Conservation (phyloP, 1,140 invertebrate species). For the Uloborus diversus region DNA sequence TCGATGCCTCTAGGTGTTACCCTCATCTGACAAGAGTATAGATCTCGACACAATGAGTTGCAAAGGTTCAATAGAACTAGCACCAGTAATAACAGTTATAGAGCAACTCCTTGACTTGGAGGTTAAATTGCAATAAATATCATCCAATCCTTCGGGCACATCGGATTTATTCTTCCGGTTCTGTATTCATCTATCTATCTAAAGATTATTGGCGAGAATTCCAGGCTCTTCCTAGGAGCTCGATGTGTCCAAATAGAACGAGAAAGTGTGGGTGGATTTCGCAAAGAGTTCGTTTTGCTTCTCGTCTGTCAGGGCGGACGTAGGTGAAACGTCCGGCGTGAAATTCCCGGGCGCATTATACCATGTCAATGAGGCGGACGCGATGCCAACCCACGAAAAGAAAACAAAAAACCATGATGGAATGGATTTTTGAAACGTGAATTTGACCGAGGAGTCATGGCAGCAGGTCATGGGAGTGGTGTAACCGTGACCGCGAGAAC, state of each 20-base stretch:
- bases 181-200: neutral
- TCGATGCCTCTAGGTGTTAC: neutral
- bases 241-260: too few relatives aligned
- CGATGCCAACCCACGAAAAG: conserved; percentile 10
- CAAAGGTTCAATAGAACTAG: conserved; percentile 18
- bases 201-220: too few relatives aligned
- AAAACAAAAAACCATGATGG: too few relatives aligned
- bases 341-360: too few relatives aligned
- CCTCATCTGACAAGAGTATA: too few relatives aligned
- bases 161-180: conserved; percentile 26
- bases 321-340: neutral
- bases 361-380: neutral
- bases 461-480: conserved; percentile 39
- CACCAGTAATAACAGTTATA: conserved; percentile 30
- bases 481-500: neutral
- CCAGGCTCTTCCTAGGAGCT: neutral
- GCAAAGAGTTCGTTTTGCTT: neutral
- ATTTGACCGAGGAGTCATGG: conserved; percentile 15
- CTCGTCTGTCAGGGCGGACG: neutral
- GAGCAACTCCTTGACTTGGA: conserved; percentile 14
- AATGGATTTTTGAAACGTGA: conserved; percentile 10
- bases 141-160: neutral
- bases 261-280: conserved; percentile 19
- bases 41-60: neutral
- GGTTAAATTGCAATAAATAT: conserved; percentile 49